Conservation (phyloP, 2,113 vertebrate species). For the Spheniscus mendiculus region DNA sequence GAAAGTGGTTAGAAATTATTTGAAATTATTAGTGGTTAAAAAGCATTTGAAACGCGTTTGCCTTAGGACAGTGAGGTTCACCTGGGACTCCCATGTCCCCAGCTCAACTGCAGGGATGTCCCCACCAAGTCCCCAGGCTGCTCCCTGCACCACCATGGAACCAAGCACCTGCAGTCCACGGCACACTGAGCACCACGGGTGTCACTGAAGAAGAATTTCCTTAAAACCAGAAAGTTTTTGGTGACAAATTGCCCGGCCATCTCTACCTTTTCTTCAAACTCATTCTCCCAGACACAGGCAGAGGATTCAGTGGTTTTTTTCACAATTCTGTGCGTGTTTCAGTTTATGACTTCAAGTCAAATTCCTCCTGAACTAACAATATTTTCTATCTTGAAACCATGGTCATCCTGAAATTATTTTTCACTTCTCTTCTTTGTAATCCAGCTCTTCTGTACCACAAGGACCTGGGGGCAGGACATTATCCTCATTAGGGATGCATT, state of each 20-base stretch:
- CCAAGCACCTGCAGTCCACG: fast-evolving
- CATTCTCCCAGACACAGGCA: neutral
- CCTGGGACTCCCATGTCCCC: neutral
- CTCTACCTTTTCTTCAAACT: neutral
- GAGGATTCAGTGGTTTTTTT: neutral
- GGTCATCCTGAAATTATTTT: constrained; percentile 4
- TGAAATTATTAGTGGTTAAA: no score
- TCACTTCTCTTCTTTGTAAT: neutral
- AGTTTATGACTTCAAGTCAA: neutral
- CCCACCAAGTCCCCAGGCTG: neutral
- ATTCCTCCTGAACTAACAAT: neutral
- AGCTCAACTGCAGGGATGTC: neutral
- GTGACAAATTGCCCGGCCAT: neutral
- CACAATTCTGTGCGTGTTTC: neutral
- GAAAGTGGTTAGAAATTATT: neutral
- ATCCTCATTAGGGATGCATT: constrained; percentile 28
- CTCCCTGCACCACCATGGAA: fast-evolving
- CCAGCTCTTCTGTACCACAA: neutral
- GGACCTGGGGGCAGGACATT: constrained; percentile 1
- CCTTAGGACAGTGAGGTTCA: neutral
- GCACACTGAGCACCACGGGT: fast-evolving
- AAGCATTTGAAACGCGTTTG: neutral
- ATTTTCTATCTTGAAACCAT: constrained; percentile 2
- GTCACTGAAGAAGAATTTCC: neutral
- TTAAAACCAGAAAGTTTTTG: neutral